Evolutionary conservation across 2,888 invertebrate species (phyloP).

Genomic region (Caenorhabditis macrosperma): DNA sequence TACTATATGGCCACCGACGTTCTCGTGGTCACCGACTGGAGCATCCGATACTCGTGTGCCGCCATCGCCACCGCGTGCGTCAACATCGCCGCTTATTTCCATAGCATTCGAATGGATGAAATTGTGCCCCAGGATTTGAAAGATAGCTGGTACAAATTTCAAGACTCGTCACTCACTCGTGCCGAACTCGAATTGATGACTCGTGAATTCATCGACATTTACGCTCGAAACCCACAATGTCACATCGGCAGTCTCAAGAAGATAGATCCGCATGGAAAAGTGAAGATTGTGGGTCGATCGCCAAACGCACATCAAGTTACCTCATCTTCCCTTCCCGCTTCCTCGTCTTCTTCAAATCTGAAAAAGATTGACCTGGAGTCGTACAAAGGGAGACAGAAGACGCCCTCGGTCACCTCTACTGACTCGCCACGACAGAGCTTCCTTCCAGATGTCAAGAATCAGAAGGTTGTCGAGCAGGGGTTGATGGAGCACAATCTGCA

Average conservation of each 20-base stretch:
- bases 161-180: slow-evolving; percentile 16
- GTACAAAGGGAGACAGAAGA: slow-evolving; percentile 46
- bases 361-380: slow-evolving; percentile 43
- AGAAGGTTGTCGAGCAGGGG: slow-evolving; percentile 13
- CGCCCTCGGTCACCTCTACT: not conserved
- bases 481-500: slow-evolving; percentile 16
- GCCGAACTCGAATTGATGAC: slow-evolving; percentile 53
- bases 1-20: slow-evolving; percentile 99
- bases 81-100: slow-evolving; percentile 88
- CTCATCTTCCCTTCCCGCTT: not conserved
- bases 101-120: slow-evolving; percentile 55
- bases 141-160: slow-evolving; percentile 30
- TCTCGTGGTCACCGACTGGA: slow-evolving; percentile 97
- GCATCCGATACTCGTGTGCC: slow-evolving; percentile 94
- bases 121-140: slow-evolving; percentile 15
- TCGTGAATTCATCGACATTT: slow-evolving; percentile 58
- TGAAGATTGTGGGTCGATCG: slow-evolving; percentile 5
- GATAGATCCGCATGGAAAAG: slow-evolving; percentile 29
- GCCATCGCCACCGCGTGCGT: slow-evolving; percentile 98
- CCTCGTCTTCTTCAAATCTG: slow-evolving; percentile 29
- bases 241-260: slow-evolving; percentile 42
- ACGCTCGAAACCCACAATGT: slow-evolving; percentile 13
- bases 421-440: slow-evolving; percentile 27
- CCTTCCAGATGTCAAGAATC: slow-evolving; percentile 45
- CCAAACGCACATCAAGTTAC: slow-evolving; percentile 1